Percentiles rank a stretch among this genome's conserved stretches.
Conservation (phyloP, 1,140 invertebrate species). For the Drosophila willistoni region DNA sequence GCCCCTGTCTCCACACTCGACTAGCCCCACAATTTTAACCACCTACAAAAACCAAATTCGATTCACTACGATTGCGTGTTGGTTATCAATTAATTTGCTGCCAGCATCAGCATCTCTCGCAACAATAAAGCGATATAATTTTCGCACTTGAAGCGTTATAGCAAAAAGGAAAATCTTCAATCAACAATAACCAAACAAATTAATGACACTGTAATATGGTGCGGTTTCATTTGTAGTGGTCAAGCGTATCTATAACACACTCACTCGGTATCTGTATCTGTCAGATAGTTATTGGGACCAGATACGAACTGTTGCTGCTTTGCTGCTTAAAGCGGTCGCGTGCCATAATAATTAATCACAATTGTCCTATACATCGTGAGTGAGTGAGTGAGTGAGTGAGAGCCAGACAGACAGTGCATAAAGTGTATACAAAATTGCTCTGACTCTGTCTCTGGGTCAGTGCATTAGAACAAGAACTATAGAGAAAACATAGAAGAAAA, state of each 20-base stretch:
- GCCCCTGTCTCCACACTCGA: not conserved
- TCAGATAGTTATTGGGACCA: conserved; percentile 12
- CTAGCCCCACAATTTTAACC: not conserved
- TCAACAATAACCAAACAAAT: conserved; percentile 35
- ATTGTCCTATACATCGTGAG: conserved; percentile 47
- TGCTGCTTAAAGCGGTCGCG: conserved; percentile 40
- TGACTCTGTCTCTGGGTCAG: conserved; percentile 42
- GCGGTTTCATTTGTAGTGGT: conserved; percentile 61
- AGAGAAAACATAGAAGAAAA: conserved; percentile 31
- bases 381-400: conserved; percentile 33
- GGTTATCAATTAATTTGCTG: conserved; percentile 70
- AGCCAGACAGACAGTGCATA: not conserved
- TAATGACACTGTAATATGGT: conserved; percentile 68
- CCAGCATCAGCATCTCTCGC: conserved; percentile 27
- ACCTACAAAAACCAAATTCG: not conserved
- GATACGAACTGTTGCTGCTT: conserved; percentile 15
- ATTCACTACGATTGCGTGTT: conserved; percentile 48
- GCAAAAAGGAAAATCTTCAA: conserved; percentile 28
- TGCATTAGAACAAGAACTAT: conserved; percentile 66
- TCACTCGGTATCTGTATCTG: conserved; percentile 6
- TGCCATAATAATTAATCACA: conserved; percentile 74
- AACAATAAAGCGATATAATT: conserved; percentile 28
- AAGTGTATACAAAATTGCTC: conserved; percentile 52
- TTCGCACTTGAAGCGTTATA: conserved; percentile 65
- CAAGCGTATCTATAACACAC: conserved; percentile 17